Evolutionary conservation across 2,113 vertebrate genomes (phyloP), one percentile per base, ranked within the genome.

Genomic region (Burhinus oedicnemus): DNA sequence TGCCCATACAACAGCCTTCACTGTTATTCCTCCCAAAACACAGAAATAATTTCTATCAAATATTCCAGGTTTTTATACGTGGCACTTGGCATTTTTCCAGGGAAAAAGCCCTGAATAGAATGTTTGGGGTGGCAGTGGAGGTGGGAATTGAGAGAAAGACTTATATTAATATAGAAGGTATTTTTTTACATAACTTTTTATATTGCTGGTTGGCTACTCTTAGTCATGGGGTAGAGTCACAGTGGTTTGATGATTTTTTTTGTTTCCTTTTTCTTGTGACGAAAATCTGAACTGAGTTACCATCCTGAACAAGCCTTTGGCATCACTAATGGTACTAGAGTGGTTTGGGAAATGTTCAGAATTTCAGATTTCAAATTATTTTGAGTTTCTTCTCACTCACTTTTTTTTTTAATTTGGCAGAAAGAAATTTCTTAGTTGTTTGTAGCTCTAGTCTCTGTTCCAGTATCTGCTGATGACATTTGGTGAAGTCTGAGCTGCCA

Each of bases 241-340:
- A 71, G 8, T 12, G 13, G 11, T 79, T 64, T 84, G 20, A 82
- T 36, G 36, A 0, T 3, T 42, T 66, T 26, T 54, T 90, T 5
- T 1, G 3, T 18, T 82, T 90, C 8, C 8, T 69, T 79, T 64
- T 45, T n/a, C 34, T 90, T 80, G 7, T 36, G 40, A 49, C 55
- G 34, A 89, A 85, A 49, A 72, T 34, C 29, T 27, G 9, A 88
- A 62, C 19, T 16, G 5, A 90, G 5, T 60, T 77, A 74, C 9
- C 54, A 61, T 4, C 9, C 42, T 57, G 32, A 89, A 45, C 7
- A 51, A 79, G 12, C 5, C 11, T 74, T 52, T 40, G 21, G 19
- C 17, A 18, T 72, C 30, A 29, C 9, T 47, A 6, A 13, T 0
- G 0, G 6, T 58, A 47, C 13, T 25, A 20, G 18, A 40, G 13